Conservation (phyloP, 2,888 invertebrate species). For the Hetaerina titia region DNA sequence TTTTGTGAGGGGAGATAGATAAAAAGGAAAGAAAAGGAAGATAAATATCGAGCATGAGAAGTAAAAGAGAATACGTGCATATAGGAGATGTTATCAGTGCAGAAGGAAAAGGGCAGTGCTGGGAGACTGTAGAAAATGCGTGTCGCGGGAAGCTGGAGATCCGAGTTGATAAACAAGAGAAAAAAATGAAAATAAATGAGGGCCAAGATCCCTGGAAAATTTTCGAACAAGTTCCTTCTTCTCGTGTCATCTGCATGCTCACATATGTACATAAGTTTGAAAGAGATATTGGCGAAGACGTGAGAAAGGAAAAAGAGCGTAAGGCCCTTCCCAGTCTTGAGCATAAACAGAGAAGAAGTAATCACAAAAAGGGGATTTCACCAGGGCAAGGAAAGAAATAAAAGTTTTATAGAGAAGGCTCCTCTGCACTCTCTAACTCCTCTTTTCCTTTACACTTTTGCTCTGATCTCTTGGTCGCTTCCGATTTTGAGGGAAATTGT, state of each 20-base stretch:
- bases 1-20: conserved; percentile 1
- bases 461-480: too few species aligned
- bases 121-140: not conserved
- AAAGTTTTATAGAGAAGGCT: not conserved
- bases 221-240: not conserved
- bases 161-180: conserved; percentile 3
- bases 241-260: not conserved
- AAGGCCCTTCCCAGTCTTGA: not conserved
- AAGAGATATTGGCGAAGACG: not conserved
- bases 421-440: not conserved
- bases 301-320: not conserved
- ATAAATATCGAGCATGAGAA: conserved; percentile 22
- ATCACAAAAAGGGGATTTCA: not conserved
- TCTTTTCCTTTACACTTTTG: too few species aligned
- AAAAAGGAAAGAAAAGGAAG: conserved; percentile 10
- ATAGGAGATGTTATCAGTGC: conserved; percentile 19
- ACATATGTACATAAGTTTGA: not conserved
- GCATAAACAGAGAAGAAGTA: not conserved
- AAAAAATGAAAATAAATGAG: conserved; percentile 10
- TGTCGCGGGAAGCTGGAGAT: not conserved
- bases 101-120: not conserved
- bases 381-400: not conserved
- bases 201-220: not conserved
- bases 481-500: too few species aligned
- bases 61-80: conserved; percentile 29